Percentiles rank a stretch among this genome's conserved stretches.
Evolutionary conservation across 2,113 vertebrate genomes (phyloP).

Genomic region (Naja naja): DNA sequence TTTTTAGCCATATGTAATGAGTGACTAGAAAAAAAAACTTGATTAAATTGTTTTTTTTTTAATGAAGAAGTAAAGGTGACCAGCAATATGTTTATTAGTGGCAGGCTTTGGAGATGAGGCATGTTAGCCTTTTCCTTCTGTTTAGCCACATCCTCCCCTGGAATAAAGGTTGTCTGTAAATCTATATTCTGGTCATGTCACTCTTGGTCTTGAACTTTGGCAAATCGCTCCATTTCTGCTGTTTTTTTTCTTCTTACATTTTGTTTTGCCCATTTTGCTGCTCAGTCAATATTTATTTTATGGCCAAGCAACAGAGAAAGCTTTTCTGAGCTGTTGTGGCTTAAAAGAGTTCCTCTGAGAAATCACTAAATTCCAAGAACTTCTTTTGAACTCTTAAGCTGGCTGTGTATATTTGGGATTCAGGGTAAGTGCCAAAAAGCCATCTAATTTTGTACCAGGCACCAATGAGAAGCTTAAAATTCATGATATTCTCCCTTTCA

Average conservation of each 20-base stretch:
- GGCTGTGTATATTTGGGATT: neutral
- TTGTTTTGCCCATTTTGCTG: constrained; percentile 4
- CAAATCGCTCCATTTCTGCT: constrained; percentile 13
- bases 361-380: constrained; percentile 35
- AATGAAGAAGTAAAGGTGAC: constrained; percentile 14
- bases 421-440: neutral
- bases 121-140: neutral
- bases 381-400: constrained; percentile 45
- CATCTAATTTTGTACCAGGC: neutral
- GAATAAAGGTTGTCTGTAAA: neutral
- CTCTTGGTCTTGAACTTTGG: neutral
- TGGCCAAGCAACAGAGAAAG: neutral
- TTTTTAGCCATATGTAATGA: constrained; percentile 9
- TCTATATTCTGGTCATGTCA: neutral
- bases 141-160: neutral
- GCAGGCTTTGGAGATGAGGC: neutral
- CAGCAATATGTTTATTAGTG: neutral
- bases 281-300: neutral
- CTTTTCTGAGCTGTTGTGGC: neutral
- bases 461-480: neutral
- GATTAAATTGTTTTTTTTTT: constrained; percentile 25
- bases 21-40: constrained; percentile 5
- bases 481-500: neutral
- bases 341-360: constrained; percentile 6
- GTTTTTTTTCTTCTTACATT: neutral